phyloP scores from a whole-genome alignment of 2,888 invertebrate genomes.

The Arenicola marina region DNA sequence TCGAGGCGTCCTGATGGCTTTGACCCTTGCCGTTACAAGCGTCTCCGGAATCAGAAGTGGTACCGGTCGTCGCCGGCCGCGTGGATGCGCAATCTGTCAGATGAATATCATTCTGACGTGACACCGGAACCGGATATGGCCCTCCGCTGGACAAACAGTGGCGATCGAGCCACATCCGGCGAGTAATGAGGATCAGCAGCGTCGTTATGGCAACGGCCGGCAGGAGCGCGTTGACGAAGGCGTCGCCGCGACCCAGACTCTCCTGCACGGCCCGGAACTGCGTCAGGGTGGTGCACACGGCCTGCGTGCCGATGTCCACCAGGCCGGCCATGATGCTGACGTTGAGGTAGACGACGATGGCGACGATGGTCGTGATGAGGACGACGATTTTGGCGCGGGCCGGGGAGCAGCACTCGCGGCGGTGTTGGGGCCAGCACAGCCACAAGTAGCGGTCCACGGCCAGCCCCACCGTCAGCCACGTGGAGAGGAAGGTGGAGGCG shows the following conservation, averaged over 20 bases:
- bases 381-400: not conserved
- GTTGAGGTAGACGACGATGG: conserved; percentile 4
- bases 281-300: not conserved
- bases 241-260: not conserved
- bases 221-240: not conserved
- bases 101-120: too few relatives aligned
- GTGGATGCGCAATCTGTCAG: too few relatives aligned
- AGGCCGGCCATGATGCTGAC: not conserved
- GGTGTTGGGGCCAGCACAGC: not conserved
- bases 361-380: not conserved
- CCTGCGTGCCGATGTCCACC: not conserved
- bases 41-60: too few relatives aligned
- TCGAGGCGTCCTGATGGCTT: too few relatives aligned
- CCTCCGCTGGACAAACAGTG: too few relatives aligned
- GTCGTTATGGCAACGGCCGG: not conserved
- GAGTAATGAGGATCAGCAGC: not conserved
- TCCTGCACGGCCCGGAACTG: not conserved
- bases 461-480: not conserved
- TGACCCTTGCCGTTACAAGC: too few relatives aligned
- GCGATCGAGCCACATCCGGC: too few relatives aligned
- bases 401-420: not conserved
- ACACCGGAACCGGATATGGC: too few relatives aligned
- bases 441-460: not conserved
- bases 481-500: not conserved
- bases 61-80: too few relatives aligned